Base-by-base conservation (phyloP, 2,888 invertebrate genomes). In the Ommatoiulus sabulosus region DNA sequence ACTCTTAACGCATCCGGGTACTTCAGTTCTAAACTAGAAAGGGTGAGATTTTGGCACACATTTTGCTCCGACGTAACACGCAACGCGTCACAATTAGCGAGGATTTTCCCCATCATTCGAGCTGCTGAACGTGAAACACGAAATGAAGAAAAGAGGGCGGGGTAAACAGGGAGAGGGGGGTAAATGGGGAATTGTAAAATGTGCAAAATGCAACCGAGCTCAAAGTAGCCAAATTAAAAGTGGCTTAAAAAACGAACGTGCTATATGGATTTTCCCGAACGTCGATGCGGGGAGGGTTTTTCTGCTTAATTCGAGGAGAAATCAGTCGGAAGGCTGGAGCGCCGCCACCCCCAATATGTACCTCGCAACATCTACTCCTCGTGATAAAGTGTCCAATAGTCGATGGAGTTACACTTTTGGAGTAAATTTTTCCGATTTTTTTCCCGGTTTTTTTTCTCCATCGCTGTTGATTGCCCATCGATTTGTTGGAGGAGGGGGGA, bases 151-250 rank as follows among this genome's bases (percentile, higher is more conserved):
- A 63, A 63, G 63, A n/a, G 63, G 63, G 63, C 63, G 63, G 63
- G 63, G 52, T n/a, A 17, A 63, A 63, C n/a, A 63, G 63, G 63
- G n/a, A 63, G 63, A 17, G 63, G 63, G 63, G 20, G 63, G 6
- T 6, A 63, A 63, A 63, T n/a, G 63, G 63, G 63, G 63, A 63
- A 63, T 63, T 63, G 63, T 63, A 63, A 63, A 63, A 63, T 63
- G 63, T 63, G 63, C 63, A 63, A 63, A 63, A 63, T 63, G 63
- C 63, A 63, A 63, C 63, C 63, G 63, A 63, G 63, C 63, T 63
- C 63, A 63, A 63, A 63, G 63, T 63, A 63, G 63, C 63, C 63
- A 63, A 63, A 63, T 63, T 63, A 63, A 63, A 63, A 63, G 63
- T 63, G 63, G 63, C 63, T 63, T 63, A 63, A 63, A 63, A 63